Percentiles rank a stretch among this genome's conserved stretches.
phyloP scores from a whole-genome alignment of 2,797 vertebrate genomes.

The Champsocephalus esox region DNA sequence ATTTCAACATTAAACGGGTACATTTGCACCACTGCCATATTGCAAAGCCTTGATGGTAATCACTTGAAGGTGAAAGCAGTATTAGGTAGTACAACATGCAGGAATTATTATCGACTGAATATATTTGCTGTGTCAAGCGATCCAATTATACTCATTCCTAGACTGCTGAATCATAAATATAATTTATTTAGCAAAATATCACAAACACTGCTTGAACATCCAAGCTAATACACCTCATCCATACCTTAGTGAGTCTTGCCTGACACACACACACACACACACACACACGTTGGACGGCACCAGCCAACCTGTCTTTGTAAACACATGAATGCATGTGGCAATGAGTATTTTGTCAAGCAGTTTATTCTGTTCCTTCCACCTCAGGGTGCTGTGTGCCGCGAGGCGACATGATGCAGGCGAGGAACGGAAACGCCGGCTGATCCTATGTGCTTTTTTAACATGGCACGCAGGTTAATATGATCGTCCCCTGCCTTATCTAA shows the following conservation, averaged over 20 bases:
- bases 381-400: slow-evolving; percentile 14
- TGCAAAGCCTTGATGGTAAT: background rate
- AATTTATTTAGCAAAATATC: no score
- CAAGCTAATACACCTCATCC: slow-evolving; percentile 19
- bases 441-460: slow-evolving; percentile 70
- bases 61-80: background rate
- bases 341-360: slow-evolving; percentile 59
- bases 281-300: slow-evolving; percentile 22
- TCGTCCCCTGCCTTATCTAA: slow-evolving; percentile 82
- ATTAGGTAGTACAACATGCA: background rate
- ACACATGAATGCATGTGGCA: slow-evolving; percentile 44
- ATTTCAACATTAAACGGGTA: background rate
- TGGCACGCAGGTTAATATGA: slow-evolving; percentile 79
- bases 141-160: background rate
- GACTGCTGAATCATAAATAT: background rate
- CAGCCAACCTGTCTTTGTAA: slow-evolving; percentile 41
- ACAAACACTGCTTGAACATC: slow-evolving; percentile 14
- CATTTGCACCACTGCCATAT: background rate
- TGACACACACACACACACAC: background rate
- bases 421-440: slow-evolving; percentile 46
- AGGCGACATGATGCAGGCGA: slow-evolving; percentile 53
- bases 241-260: slow-evolving; percentile 26
- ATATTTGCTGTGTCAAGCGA: background rate
- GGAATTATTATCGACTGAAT: background rate
- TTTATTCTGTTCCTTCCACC: slow-evolving; percentile 50